Base-by-base conservation (phyloP, 2,888 invertebrate genomes). In the Epinotia nisella region DNA sequence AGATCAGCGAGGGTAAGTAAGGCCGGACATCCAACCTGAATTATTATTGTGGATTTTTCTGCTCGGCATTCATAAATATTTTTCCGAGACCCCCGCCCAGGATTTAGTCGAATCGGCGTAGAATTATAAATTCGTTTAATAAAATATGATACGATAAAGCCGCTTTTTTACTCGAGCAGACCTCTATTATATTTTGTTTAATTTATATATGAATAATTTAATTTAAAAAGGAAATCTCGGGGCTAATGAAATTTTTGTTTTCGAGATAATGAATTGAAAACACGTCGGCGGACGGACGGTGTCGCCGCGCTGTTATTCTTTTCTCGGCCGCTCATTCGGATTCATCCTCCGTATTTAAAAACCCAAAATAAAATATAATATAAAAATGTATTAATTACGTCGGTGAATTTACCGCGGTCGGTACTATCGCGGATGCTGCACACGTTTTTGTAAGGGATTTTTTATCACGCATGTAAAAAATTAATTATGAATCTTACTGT, bases 21-120 rank as follows among this genome's bases (percentile, higher is more conserved):
- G 89, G 92, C 91, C 87, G 87, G 88, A 87, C 89, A 84, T 88
- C 90, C 90, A 87, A 90, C 89, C 91, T 92, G 91, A 92, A 92
- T 93, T 92, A 93, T 93, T 93, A 93, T 93, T 93, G 93, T 93
- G 93, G 91, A 93, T 92, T 93, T 93, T 93, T 93, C 92, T 92
- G 91, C 91, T 91, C 89, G 87, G 91, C 89, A 89, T 92, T 92
- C 93, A 93, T 93, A 93, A 93, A 93, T 93, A 93, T 92, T 90
- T 91, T 89, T 86, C 88, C 83, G 83, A 86, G 83, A 82, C 80
- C 80, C 81, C 74, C 79, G 78, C 76, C 74, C 78, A 78, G 90
- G 90, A 89, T 90, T 90, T 90, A 88, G 87, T 87, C 88, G 89
- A 90, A 92, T 91, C 91, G 90, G 87, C 89, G 91, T 85, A 87